Base-by-base conservation (phyloP, 2,797 vertebrate genomes). In the Pipistrellus nathusii region DNA sequence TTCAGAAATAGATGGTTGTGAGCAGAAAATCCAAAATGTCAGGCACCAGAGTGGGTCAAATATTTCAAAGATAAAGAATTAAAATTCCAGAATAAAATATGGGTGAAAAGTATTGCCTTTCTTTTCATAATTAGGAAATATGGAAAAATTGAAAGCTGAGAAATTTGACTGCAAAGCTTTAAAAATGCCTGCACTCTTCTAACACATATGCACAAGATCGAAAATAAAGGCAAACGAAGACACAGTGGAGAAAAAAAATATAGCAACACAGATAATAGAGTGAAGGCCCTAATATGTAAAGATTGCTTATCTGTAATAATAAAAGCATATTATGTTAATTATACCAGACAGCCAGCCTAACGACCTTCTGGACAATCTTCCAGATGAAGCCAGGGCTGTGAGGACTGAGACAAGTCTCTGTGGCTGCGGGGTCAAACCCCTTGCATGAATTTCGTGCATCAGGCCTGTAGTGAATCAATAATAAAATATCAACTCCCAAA, bases 11-110 rank as follows among this genome's bases (percentile, higher is more conserved):
- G 94, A 89, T 72, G 78, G 57, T 30, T 55, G 92, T 84, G 68
- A 32, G 77, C 51, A 68, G 88, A 15, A 90, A 93, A 93, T 55
- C 48, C 73, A 93, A 93, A 81, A 78, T 87, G 2, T 81, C 71
- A 92, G 30, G 89, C 75, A 93, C 59, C n/a, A 81, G 20, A 44
- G 30, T 89, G 88, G 64, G 81, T 59, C 76, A 94, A 82, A 91
- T 68, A 78, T 95, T 84, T 80, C 41, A 77, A 77, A 94, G 93
- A 93, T 72, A 80, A 94, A 83, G 57, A 71, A 75, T 53, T 88
- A 69, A 90, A 88, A 66, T 91, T 55, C 23, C 84, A 72, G 66
- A 88, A 89, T 76, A 84, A 96, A 96, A 92, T 89, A 91, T 80
- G 41, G 48, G 9, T 93, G 10, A 91, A 72, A 89, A 30, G 38